A percentile compares a stretch with the other conserved stretches of the same genome.
Evolutionary conservation across 2,113 vertebrate genomes (phyloP).

Genomic region (Perca fluviatilis): DNA sequence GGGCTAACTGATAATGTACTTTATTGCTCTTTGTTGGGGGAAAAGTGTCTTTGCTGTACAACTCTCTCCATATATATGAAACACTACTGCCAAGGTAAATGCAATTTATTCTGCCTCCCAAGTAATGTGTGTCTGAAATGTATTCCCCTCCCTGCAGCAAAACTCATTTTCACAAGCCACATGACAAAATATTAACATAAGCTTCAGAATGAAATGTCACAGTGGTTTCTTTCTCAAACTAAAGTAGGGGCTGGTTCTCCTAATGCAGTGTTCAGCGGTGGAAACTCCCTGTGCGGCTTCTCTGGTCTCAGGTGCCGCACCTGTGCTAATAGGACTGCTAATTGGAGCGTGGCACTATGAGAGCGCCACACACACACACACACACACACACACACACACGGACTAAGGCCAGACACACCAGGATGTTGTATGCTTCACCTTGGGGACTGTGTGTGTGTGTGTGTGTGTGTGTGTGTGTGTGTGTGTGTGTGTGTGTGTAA

Average conservation of each 20-base stretch:
- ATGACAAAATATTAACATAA: conserved; percentile 57
- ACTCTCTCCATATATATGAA: conserved; percentile 29
- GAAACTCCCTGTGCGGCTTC: conserved; percentile 23
- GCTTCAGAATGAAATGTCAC: conserved; percentile 44
- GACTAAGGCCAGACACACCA: conserved; percentile 14
- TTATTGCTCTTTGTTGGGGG: conserved; percentile 31
- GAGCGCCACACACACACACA: conserved; percentile 19
- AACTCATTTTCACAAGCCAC: conserved; percentile 53
- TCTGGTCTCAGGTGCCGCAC: conserved; percentile 69
- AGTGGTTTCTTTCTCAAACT: conserved; percentile 52
- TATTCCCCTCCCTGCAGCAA: conserved; percentile 40
- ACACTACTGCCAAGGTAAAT: conserved; percentile 36
- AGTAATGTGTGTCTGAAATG: conserved; percentile 18
- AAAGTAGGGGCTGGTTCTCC: conserved; percentile 21
- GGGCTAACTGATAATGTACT: conserved; percentile 6
- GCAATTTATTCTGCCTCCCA: conserved; percentile 33
- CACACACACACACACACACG: conserved; percentile 3
- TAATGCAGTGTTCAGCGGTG: conserved; percentile 13
- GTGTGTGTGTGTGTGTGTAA: conserved; percentile 15
- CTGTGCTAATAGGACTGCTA: conserved; percentile 63
- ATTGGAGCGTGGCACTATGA: conserved; percentile 40
- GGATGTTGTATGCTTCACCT: not conserved
- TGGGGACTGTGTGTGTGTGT: conserved; percentile 2
- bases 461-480: not conserved
- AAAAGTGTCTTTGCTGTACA: conserved; percentile 7